These are phyloP conservation scores for Cryptus armator DNA, from an alignment of 2,888 invertebrate species.

Conservation along the genomic window DNA sequence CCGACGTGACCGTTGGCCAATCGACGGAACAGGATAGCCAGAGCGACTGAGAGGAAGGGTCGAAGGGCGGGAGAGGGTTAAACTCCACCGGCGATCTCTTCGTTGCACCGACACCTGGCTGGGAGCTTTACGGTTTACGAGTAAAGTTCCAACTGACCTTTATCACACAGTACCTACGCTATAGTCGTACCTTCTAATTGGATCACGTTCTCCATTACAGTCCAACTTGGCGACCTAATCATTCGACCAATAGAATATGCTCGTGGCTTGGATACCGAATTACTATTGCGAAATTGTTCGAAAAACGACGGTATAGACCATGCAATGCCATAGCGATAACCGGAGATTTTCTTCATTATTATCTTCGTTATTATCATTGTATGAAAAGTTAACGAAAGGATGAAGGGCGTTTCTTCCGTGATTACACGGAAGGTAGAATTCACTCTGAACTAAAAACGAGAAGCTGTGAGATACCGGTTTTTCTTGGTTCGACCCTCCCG, in stretches of 20 bases:
- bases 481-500: conserved; percentile 8
- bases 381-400: background rate
- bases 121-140: conserved; percentile 56
- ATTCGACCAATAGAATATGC: conserved; percentile 51
- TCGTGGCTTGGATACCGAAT: conserved; percentile 46
- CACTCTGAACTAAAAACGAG: conserved; percentile 1
- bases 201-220: conserved; percentile 61
- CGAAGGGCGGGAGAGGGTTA: background rate
- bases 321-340: background rate
- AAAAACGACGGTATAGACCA: background rate
- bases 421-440: background rate
- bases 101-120: conserved; percentile 27
- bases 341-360: background rate
- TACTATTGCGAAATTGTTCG: conserved; percentile 22
- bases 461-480: background rate
- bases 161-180: conserved; percentile 10
- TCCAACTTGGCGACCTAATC: conserved; percentile 60
- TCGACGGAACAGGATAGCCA: background rate
- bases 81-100: conserved; percentile 14
- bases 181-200: conserved; percentile 57
- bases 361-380: background rate
- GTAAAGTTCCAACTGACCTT: conserved; percentile 48
- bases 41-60: background rate
- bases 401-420: background rate
- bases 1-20: conserved; percentile 18